phyloP scores from a whole-genome alignment of 2,888 invertebrate species.

The Aelia acuminata region DNA sequence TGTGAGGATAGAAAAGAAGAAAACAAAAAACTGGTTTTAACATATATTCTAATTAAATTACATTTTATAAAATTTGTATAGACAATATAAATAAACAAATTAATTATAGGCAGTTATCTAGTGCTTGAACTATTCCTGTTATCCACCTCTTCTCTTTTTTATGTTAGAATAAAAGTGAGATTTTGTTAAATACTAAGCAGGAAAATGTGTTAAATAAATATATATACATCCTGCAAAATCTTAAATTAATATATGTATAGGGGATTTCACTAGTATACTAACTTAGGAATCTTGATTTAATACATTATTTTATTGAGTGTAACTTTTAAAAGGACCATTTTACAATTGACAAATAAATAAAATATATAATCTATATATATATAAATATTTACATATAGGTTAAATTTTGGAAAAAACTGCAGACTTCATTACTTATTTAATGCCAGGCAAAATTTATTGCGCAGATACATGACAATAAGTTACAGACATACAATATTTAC shows the following conservation, averaged over 20 bases:
- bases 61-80: constrained; percentile 58
- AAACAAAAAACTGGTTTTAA: background rate
- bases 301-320: background rate
- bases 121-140: constrained; percentile 12
- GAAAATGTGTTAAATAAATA: constrained; percentile 11
- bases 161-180: background rate
- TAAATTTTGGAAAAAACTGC: constrained; percentile 23
- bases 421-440: constrained; percentile 44
- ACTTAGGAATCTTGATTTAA: background rate
- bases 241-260: background rate
- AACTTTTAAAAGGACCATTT: background rate
- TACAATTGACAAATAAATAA: constrained; percentile 31
- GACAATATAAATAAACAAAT: constrained; percentile 56
- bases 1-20: constrained; percentile 46
- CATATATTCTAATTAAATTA: constrained; percentile 55
- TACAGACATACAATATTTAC: constrained; percentile 57
- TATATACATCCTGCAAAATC: constrained; percentile 22
- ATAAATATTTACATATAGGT: constrained; percentile 39
- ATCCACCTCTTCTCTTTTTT: background rate
- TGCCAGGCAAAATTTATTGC: constrained; percentile 34
- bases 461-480: constrained; percentile 51
- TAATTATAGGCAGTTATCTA: constrained; percentile 19
- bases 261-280: background rate
- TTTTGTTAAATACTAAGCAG: constrained; percentile 1
- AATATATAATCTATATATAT: constrained; percentile 33